phyloP scores from a whole-genome alignment of 2,113 vertebrate genomes.

The Pycnonotus jocosus region DNA sequence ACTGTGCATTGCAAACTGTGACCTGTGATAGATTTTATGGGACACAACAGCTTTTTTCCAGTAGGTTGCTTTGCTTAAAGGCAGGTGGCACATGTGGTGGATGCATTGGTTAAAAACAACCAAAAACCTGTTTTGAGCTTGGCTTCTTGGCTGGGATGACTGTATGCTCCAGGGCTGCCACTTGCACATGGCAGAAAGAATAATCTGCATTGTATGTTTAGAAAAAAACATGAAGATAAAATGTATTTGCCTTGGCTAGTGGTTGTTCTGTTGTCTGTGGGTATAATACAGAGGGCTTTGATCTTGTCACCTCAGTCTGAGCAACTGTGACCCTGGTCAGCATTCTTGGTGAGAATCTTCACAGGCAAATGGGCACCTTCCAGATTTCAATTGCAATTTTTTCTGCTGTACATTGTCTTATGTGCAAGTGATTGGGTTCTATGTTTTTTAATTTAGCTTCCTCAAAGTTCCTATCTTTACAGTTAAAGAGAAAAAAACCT shows the following conservation, averaged over 20 bases:
- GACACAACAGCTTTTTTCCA: neutral
- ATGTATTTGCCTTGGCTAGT: neutral
- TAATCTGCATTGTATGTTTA: neutral
- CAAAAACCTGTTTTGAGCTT: neutral
- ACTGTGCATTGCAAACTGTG: neutral
- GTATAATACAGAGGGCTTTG: neutral
- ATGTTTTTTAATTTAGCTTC: neutral
- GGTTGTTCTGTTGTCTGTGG: neutral
- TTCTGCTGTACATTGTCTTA: neutral
- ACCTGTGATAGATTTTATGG: neutral
- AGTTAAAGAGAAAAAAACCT: neutral
- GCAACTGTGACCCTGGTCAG: neutral
- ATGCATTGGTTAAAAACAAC: neutral
- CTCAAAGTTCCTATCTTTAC: neutral
- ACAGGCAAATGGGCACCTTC: neutral
- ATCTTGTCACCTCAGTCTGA: neutral
- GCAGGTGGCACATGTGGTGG: neutral
- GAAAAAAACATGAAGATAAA: neutral
- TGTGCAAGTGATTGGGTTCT: fast-evolving
- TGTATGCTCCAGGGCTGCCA: neutral
- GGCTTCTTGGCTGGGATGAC: neutral
- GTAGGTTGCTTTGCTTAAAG: neutral
- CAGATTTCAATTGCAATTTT: neutral
- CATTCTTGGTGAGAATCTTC: neutral
- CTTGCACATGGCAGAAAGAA: neutral